Base-by-base conservation (phyloP, 2,888 invertebrate genomes). In the Leptothorax acervorum region DNA sequence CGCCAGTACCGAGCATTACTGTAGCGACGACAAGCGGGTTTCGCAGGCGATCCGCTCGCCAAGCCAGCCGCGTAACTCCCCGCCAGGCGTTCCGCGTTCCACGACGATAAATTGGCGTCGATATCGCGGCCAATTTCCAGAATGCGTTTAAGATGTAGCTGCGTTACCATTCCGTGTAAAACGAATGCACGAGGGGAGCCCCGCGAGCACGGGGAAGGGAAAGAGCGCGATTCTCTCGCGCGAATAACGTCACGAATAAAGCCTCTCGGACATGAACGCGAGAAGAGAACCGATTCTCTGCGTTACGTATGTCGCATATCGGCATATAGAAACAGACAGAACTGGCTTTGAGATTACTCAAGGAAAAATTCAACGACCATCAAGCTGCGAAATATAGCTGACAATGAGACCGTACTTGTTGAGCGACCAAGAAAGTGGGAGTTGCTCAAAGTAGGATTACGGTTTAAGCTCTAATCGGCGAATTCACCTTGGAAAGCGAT, bases 61-160 rank as follows among this genome's bases (percentile, higher is more conserved):
- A 68, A 89, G 85, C 84, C 89, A 85, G 87, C 85, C 85, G 79
- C 83, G 88, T 86, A 86, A 89, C 85, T 85, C 87, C 87, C 84
- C 88, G 62, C 81, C 68, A 70, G 70, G 62, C 68, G 63, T 66
- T 84, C 51, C 73, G 82, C 81, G 83, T 85, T 82, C 84, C 71
- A 63, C 85, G 83, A 70, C 93, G 93, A 94, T 93, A 93, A 93
- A 93, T 94, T 93, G 92, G 89, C 89, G 91, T 88, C 91, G 92
- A 94, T 93, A 93, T 93, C 91, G 93, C 90, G 90, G 89, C 92
- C 94, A 93, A 94, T 94, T 94, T 94, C 91, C 91, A 86, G 89
- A 92, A 93, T 93, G 92, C 91, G 91, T 92, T 93, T 90, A 91
- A 93, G 92, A 92, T 91, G 89, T 90, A 87, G 88, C 86, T 78